Evolutionary conservation across 1,140 invertebrate species (phyloP), one percentile per base, ranked within the genome.

Genomic region (Sitobion miscanthi): DNA sequence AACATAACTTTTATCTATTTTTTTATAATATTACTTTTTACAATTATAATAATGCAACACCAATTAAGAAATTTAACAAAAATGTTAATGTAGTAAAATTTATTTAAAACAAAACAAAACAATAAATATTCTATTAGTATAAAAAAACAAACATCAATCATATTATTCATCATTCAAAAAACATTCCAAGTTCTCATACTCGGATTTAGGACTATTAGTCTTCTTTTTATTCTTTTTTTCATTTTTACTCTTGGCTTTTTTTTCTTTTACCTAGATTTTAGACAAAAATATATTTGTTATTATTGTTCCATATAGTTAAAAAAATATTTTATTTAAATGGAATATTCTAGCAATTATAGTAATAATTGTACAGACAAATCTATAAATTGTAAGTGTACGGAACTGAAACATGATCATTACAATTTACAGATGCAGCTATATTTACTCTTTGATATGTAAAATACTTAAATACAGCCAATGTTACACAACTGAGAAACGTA

Each of bases 191-290:
- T 93, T 93, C 8, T 93, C 91, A 85, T 85, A 52, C 23, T 93
- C 82, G n/a, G 91, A 93, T 93, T 93, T 85, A 25, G 49, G n/a
- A 93, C 23, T 85, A 83, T 25, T 42, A 7, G 49, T 85, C 42
- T 86, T 93, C 49, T 93, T 93, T 86, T 93, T 92, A 83, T 83
- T 52, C 9, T 82, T 92, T 57, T 93, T 93, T 83, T 86, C 49
- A 38, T 35, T 35, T 52, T 92, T 92, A 52, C 30, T 38, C 47
- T 93, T 93, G 25, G 21, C n/a, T 57, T 93, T 93, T 35, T 93
- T 93, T 54, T 93, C 91, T 57, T 86, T 93, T 42, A 35, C 49
- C 91, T 93, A 93, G 2, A 90, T 4, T n/a, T 54, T 54, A 89
- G 35, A 42, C 42, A 90, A 90, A 90, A 35, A 52, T 35, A 49